These are phyloP conservation scores for Aradophagus sp. DNA, from an alignment of 1,140 invertebrate species.

Conservation along the genomic window DNA sequence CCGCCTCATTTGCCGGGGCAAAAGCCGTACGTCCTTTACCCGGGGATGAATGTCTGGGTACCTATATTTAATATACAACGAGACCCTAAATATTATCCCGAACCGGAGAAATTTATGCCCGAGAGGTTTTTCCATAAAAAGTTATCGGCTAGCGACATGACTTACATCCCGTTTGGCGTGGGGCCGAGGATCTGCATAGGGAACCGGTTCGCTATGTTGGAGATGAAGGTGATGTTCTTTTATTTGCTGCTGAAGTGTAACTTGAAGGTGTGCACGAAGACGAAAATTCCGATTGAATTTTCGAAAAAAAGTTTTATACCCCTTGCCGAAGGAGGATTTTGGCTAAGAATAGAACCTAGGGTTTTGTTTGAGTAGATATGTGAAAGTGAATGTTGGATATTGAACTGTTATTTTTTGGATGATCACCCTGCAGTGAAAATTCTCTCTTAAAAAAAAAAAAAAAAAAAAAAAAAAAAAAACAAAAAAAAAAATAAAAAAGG, in stretches of 20 bases:
- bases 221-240: slow-evolving; percentile 62
- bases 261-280: slow-evolving; percentile 57
- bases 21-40: slow-evolving; percentile 72
- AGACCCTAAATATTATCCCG: slow-evolving; percentile 74
- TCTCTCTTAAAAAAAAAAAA: no score
- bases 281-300: slow-evolving; percentile 53
- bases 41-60: slow-evolving; percentile 58
- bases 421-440: no score
- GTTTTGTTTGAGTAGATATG: slow-evolving; percentile 20
- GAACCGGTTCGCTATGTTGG: slow-evolving; percentile 40
- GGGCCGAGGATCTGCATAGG: slow-evolving; percentile 49
- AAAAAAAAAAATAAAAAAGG: no score
- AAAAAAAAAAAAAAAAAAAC: no score
- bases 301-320: slow-evolving; percentile 52
- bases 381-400: neutral
- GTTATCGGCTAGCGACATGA: slow-evolving; percentile 33
- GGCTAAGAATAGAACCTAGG: slow-evolving; percentile 47
- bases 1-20: slow-evolving; percentile 46
- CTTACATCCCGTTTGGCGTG: slow-evolving; percentile 39
- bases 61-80: slow-evolving; percentile 73
- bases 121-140: slow-evolving; percentile 75
- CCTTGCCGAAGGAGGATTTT: slow-evolving; percentile 61
- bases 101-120: slow-evolving; percentile 75
- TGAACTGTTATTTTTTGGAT: neutral
- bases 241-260: slow-evolving; percentile 60